phyloP scores from a whole-genome alignment of 2,113 vertebrate species.

The Planiliza haematocheilus region DNA sequence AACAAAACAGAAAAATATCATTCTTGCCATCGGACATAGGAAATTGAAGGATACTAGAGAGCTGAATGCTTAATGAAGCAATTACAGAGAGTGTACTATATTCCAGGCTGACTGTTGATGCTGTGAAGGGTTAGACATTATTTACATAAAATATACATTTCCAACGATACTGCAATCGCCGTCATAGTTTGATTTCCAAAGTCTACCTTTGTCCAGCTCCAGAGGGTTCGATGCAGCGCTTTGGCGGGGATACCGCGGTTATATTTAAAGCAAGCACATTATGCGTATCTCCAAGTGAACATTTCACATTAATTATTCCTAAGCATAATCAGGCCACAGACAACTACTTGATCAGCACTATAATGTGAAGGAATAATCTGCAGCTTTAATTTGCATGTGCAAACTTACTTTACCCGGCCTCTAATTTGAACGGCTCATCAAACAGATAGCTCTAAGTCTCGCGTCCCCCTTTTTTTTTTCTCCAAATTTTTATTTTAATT shows the following conservation, averaged over 20 bases:
- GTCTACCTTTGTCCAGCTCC: not conserved
- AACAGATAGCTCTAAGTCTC: conserved; percentile 27
- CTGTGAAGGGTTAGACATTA: too few relatives aligned
- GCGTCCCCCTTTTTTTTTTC: conserved; percentile 3
- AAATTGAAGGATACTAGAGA: not conserved
- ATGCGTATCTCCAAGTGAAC: conserved; percentile 54
- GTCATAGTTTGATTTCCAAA: not conserved
- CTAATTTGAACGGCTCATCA: conserved; percentile 54
- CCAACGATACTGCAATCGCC: not conserved
- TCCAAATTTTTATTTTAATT: conserved; percentile 17
- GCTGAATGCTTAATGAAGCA: not conserved
- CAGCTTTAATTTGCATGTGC: conserved; percentile 58
- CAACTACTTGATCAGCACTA: conserved; percentile 69
- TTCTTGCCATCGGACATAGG: too few relatives aligned
- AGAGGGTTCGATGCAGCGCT: not conserved
- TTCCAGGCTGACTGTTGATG: too few relatives aligned
- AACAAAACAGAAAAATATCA: too few relatives aligned
- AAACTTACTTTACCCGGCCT: conserved; percentile 51
- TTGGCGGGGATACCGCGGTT: conserved; percentile 17
- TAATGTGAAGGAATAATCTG: conserved; percentile 59
- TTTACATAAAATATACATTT: not conserved
- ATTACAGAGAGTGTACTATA: not conserved
- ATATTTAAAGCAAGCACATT: conserved; percentile 53
- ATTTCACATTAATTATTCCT: conserved; percentile 74
- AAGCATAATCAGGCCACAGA: conserved; percentile 67